phyloP scores from a whole-genome alignment of 2,113 vertebrate genomes.

The Myotis brandtii region DNA sequence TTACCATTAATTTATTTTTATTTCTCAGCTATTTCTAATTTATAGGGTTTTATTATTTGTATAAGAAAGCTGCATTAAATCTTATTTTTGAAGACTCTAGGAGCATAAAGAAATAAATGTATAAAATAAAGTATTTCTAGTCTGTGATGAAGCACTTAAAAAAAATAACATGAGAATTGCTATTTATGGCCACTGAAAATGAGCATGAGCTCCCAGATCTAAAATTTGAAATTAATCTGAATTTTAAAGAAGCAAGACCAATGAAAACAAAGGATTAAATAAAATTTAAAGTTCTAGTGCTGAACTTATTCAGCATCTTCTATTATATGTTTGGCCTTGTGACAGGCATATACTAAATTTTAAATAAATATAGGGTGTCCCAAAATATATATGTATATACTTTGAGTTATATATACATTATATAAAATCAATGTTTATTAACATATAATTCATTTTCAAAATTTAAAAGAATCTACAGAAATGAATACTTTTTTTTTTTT shows the following conservation, averaged over 20 bases:
- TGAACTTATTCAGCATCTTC: background rate
- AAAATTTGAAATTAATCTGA: slow-evolving; percentile 10
- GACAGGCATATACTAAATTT: background rate
- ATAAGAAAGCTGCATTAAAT: slow-evolving; percentile 25
- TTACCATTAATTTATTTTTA: background rate
- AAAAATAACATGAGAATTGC: background rate
- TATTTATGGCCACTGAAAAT: background rate
- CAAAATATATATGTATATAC: no score
- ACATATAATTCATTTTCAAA: no score
- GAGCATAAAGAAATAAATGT: background rate
- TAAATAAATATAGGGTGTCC: background rate
- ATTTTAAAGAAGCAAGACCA: slow-evolving; percentile 33
- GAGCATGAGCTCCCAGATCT: background rate
- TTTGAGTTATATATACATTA: no score
- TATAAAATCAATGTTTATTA: no score
- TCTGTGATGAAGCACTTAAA: background rate
- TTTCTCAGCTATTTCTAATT: background rate
- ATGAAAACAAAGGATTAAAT: background rate
- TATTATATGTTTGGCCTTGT: background rate
- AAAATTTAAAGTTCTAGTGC: background rate
- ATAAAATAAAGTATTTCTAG: background rate
- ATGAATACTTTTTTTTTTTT: no score
- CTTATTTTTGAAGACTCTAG: background rate
- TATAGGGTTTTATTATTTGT: background rate
- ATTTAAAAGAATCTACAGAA: no score